phyloP scores from a whole-genome alignment of 1,140 invertebrate species.

The Thaumatotibia leucotreta region DNA sequence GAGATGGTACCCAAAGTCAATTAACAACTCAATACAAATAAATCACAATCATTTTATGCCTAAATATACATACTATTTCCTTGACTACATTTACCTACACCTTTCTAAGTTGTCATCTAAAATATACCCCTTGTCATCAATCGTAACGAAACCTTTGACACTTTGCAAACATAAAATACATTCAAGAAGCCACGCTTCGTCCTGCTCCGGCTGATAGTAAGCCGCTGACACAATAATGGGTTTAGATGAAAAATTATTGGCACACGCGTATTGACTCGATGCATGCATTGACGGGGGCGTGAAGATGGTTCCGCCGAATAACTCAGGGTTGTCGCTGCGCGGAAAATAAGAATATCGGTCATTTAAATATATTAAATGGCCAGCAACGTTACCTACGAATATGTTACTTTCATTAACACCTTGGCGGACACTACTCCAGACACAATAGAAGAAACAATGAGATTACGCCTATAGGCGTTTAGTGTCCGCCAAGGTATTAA shows the following conservation, averaged over 20 bases:
- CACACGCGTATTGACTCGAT: conserved; percentile 65
- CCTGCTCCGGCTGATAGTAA: conserved; percentile 33
- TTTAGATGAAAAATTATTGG: conserved; percentile 71
- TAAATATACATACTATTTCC: no score
- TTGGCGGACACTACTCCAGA: no score
- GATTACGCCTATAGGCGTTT: no score
- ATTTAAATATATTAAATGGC: no score
- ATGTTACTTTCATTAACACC: no score
- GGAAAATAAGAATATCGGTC: conserved; percentile 41
- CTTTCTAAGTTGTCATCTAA: background rate
- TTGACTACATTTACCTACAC: background rate
- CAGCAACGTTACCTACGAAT: no score
- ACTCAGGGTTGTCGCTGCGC: conserved; percentile 24
- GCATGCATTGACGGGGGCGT: conserved; percentile 54
- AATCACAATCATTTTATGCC: no score
- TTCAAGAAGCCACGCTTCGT: background rate
- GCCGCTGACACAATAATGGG: conserved; percentile 47
- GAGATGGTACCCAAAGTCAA: no score
- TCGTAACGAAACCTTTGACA: background rate
- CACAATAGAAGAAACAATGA: no score
- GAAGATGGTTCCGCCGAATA: conserved; percentile 1
- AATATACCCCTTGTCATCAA: background rate
- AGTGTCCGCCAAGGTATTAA: no score
- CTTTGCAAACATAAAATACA: background rate
- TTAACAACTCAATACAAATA: no score